Evolutionary conservation across 2,113 vertebrate species (phyloP).

Genomic region (Tupaia tana): DNA sequence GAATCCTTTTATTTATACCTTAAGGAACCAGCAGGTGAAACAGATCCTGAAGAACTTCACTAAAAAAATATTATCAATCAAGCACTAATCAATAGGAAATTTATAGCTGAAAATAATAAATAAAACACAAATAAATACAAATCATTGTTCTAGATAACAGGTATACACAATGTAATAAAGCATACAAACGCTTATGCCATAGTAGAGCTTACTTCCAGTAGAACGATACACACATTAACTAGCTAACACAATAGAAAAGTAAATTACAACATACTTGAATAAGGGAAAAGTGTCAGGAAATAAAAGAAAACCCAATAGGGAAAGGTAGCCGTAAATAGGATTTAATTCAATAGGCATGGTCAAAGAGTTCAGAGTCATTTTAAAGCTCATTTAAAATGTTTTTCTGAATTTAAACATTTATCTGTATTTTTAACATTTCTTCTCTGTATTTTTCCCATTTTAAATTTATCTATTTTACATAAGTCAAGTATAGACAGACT

Average conservation of each 20-base stretch:
- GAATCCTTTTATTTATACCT: constrained; percentile 31
- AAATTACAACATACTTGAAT: not conserved
- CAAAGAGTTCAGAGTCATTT: not conserved
- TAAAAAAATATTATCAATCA: not conserved
- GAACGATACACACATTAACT: not conserved
- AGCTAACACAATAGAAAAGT: not conserved
- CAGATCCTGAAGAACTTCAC: not conserved
- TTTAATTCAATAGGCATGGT: not conserved
- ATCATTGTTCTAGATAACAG: not conserved
- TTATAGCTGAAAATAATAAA: not conserved
- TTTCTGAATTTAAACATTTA: not conserved
- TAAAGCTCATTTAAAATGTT: not conserved
- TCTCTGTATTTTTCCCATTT: not conserved
- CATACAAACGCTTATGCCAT: not conserved
- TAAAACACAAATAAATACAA: not conserved
- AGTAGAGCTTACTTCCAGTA: not conserved
- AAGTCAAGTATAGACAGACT: not conserved
- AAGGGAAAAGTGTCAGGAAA: not conserved
- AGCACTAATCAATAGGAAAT: not conserved
- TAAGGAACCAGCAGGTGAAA: constrained; percentile 38
- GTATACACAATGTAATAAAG: not conserved
- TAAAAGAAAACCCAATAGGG: not conserved
- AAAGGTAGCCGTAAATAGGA: not conserved
- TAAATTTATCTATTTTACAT: not conserved
- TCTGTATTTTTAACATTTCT: not conserved